These are phyloP conservation scores for Scolopax rusticola DNA, from an alignment of 2,797 vertebrate genomes.

Conservation along the genomic window DNA sequence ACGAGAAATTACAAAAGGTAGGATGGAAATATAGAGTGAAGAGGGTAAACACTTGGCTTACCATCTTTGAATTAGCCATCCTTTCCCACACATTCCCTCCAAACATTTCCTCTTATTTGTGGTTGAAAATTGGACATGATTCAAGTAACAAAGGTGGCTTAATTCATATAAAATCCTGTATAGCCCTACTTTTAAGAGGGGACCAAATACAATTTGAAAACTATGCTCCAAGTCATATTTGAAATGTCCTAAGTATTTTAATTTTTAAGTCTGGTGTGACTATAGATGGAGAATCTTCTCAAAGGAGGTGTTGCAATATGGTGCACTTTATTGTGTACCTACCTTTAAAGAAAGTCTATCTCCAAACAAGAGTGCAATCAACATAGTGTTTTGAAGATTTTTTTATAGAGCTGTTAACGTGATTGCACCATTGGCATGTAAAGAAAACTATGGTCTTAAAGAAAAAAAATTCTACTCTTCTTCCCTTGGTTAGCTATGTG, in stretches of 20 bases:
- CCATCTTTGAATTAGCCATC: background rate
- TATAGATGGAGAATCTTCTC: background rate
- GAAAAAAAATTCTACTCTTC: background rate
- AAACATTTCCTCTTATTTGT: background rate
- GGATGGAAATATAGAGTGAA: background rate
- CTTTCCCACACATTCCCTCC: fast-evolving
- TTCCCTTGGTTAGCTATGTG: background rate
- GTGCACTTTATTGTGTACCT: background rate
- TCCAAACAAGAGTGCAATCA: background rate
- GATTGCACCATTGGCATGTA: background rate
- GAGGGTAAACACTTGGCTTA: background rate
- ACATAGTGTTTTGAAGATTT: background rate
- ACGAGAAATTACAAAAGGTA: slow-evolving; percentile 92
- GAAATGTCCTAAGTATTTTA: background rate
- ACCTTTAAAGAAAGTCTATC: background rate
- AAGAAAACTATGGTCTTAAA: background rate
- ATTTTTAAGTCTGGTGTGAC: background rate
- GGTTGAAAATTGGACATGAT: background rate
- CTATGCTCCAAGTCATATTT: background rate
- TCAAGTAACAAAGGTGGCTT: background rate
- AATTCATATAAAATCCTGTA: background rate
- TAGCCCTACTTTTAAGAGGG: background rate
- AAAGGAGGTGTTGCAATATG: background rate
- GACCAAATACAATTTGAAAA: background rate
- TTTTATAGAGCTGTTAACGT: background rate